Evolutionary conservation across 2,797 vertebrate genomes (phyloP).

Genomic region (Arvicola amphibius): DNA sequence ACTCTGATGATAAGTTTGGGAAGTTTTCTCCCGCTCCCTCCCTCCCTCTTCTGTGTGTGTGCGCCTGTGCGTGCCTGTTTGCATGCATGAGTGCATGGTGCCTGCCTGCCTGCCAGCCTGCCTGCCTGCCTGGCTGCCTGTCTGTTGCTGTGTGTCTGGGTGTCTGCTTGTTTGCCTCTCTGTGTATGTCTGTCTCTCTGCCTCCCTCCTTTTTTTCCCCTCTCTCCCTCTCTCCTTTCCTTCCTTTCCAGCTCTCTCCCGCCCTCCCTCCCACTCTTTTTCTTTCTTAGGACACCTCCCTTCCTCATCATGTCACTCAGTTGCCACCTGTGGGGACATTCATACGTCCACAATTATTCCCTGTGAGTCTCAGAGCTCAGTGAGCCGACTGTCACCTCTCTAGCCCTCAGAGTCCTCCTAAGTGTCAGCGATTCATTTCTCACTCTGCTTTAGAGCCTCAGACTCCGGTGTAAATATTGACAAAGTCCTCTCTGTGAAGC

Average conservation of each 20-base stretch:
- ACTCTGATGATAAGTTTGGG: background rate
- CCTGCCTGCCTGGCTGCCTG: background rate
- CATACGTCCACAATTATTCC: background rate
- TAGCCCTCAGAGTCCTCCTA: background rate
- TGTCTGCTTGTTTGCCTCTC: background rate
- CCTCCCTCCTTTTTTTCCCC: background rate
- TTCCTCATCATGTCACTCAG: too few species aligned
- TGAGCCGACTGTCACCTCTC: background rate
- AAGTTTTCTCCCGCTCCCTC: background rate
- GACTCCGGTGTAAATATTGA: background rate
- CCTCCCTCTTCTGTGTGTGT: background rate
- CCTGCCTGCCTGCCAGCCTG: background rate
- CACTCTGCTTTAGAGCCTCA: background rate
- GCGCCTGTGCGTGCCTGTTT: too few species aligned
- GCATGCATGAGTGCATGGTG: too few species aligned
- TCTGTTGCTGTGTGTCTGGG: background rate
- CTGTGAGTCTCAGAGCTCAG: background rate
- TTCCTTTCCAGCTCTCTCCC: too few species aligned
- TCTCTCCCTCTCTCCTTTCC: background rate
- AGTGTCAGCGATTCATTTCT: background rate
- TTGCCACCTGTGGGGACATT: background rate
- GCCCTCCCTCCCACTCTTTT: too few species aligned
- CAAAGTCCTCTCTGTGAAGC: slow-evolving; percentile 1
- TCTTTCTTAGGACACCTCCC: background rate
- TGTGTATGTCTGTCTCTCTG: background rate